Evolutionary conservation across 1,140 invertebrate genomes (phyloP), one percentile per base, ranked within the genome.

Genomic region (Drosophila pallidifrons): DNA sequence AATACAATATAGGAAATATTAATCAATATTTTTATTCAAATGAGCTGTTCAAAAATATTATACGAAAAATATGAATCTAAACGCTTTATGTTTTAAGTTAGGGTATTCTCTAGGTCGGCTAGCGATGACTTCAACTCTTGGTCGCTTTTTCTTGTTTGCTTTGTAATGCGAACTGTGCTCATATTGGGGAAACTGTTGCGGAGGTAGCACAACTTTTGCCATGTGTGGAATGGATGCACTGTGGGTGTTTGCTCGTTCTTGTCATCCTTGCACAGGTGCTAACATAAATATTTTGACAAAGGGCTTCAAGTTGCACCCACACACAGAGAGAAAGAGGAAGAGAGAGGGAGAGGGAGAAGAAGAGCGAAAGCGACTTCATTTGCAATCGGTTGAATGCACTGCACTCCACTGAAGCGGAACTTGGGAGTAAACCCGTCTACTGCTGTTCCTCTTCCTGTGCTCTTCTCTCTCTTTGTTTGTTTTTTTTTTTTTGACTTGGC

Each of bases 201-300:
- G n/a, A 32, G 41, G 8, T 25, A 1, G 25, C 20, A 43, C 20
- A 25, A 25, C 20, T 25, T 25, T 25, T 25, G 20, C 20, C 20
- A 25, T 25, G 3, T 25, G 20, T 25, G 25, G 11, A 7, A 5
- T 3, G 43, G 7, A 16, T n/a, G 20, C 16, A 25, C 20, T 25
- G 3, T 25, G 35, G 32, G 0, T 10, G 52, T 35, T 15, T 38
- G 52, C 13, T 57, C 11, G 46, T 46, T 45, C 32, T 43, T 54
- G 64, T 47, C 73, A 57, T 11, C 52, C 69, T 47, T 13, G 55
- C 57, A 59, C 85, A 88, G 83, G 85, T 88, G 83, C 77, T 75
- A 89, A 88, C 71, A 89, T 81, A 89, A 88, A 88, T 81, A 88
- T 87, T 89, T 81, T 89, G 74, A 78, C 80, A 83, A 73, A 83